A percentile compares a stretch with the other conserved stretches of the same genome.
Conservation (phyloP, 2,113 vertebrate genomes). For the Rhagologus leucostigma region DNA sequence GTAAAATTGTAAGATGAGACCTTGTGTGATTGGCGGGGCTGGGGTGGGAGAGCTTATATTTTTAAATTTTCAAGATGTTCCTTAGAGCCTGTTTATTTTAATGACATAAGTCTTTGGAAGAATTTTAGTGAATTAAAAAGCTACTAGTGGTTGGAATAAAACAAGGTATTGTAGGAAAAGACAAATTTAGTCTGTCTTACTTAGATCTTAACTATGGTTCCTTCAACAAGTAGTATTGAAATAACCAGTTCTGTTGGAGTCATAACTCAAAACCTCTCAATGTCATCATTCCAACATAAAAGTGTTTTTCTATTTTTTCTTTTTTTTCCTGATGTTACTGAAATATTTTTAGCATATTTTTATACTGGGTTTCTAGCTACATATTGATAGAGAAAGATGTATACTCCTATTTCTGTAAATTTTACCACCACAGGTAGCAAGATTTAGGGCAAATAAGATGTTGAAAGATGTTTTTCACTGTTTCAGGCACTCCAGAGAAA, state of each 20-base stretch:
- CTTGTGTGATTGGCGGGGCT: not conserved
- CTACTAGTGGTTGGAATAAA: not conserved
- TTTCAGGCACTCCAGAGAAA: not conserved
- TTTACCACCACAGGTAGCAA: not conserved
- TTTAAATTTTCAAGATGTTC: not conserved
- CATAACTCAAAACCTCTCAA: not conserved
- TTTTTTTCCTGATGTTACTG: not conserved
- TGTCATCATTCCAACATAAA: not conserved
- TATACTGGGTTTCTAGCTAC: not conserved
- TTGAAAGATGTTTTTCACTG: not conserved
- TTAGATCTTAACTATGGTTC: not conserved
- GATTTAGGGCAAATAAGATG: not conserved
- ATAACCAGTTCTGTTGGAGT: not conserved
- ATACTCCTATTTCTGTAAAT: not conserved
- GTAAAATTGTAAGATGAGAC: not conserved
- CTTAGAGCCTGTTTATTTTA: not conserved
- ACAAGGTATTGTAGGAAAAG: not conserved
- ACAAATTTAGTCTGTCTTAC: not conserved
- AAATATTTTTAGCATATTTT: not conserved
- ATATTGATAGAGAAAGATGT: not conserved
- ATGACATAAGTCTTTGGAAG: not conserved
- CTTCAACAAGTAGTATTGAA: not conserved
- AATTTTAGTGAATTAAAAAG: not conserved
- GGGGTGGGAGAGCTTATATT: not conserved
- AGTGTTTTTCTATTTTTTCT: not conserved